These are phyloP conservation scores for Bubo blakistoni DNA, from an alignment of 2,113 vertebrate genomes.

Conservation along the genomic window DNA sequence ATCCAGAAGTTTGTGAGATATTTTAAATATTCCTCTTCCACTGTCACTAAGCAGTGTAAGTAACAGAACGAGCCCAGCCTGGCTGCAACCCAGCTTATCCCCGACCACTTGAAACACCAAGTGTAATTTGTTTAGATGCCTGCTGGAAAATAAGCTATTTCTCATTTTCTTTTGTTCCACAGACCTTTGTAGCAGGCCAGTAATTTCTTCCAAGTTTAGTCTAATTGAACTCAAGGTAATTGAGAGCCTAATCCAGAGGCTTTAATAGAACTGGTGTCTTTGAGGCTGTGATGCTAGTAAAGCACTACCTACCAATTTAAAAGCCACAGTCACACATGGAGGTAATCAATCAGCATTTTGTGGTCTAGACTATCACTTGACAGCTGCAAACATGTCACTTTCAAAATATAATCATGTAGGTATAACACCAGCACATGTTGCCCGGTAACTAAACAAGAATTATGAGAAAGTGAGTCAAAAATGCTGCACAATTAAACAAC, in stretches of 20 bases:
- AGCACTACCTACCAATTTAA: neutral
- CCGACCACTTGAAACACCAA: neutral
- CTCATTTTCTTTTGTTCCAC: slow-evolving; percentile 12
- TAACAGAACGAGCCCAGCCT: neutral
- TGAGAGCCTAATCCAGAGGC: neutral
- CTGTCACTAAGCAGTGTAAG: neutral
- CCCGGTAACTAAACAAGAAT: neutral
- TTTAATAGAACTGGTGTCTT: neutral
- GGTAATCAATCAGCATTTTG: neutral
- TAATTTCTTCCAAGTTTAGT: slow-evolving; percentile 4
- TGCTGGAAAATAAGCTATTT: neutral
- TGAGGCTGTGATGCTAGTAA: neutral
- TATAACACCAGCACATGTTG: neutral
- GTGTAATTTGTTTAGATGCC: neutral
- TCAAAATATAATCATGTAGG: neutral
- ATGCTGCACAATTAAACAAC: neutral
- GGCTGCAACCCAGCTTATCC: neutral
- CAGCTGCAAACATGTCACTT: neutral
- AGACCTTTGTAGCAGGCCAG: neutral
- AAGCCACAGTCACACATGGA: neutral
- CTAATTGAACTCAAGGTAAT: slow-evolving; percentile 22
- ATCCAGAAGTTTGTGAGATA: neutral
- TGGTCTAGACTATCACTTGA: neutral
- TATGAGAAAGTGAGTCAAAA: neutral
- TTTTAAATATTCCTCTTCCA: neutral